phyloP scores from a whole-genome alignment of 2,113 vertebrate species.

The Campylomormyrus numenius region DNA sequence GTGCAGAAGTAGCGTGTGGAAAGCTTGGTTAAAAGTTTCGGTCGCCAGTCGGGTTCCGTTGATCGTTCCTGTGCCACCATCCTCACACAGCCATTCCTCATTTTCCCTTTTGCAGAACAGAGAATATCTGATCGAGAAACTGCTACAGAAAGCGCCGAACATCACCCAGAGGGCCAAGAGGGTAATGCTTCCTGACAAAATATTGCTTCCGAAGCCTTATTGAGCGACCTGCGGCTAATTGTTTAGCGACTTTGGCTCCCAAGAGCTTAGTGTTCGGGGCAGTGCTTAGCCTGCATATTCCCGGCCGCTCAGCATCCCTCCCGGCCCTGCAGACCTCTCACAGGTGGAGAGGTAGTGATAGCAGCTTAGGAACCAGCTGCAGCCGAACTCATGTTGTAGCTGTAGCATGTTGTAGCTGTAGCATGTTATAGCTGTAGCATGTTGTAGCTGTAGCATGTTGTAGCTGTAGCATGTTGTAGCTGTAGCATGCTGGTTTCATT shows the following conservation, averaged over 20 bases:
- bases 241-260: background rate
- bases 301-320: background rate
- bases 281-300: background rate
- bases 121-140: constrained; percentile 78
- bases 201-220: background rate
- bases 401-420: too few species aligned
- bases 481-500: background rate
- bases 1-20: background rate
- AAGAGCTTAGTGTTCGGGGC: background rate
- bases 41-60: background rate
- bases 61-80: background rate
- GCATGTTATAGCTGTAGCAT: too few species aligned
- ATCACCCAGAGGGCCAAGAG: constrained; percentile 75
- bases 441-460: too few species aligned
- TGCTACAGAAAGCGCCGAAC: constrained; percentile 71
- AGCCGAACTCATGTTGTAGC: background rate
- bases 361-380: background rate
- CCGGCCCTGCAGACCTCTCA: background rate
- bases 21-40: background rate
- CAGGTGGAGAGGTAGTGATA: background rate
- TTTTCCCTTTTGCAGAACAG: constrained; percentile 70
- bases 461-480: background rate
- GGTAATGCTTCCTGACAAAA: constrained; percentile 44
- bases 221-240: background rate
- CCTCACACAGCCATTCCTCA: background rate